Conservation (phyloP, 2,797 vertebrate genomes). For the Luscinia megarhynchos region DNA sequence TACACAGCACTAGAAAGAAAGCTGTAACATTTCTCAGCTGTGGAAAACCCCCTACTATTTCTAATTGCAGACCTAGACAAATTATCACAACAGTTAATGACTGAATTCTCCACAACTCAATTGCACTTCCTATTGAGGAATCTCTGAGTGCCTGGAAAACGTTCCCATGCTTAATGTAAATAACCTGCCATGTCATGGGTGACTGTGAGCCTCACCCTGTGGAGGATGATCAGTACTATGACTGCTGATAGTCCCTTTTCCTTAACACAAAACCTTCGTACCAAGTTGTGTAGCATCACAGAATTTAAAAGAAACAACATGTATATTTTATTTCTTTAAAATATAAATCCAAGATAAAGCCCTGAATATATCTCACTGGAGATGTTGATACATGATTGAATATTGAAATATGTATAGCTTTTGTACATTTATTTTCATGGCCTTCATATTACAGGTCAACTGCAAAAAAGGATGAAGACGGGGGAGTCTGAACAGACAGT, state of each 20-base stretch:
- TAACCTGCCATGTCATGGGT: neutral
- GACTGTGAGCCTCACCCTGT: neutral
- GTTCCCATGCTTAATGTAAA: neutral
- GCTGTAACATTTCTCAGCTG: neutral
- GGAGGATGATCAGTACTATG: neutral
- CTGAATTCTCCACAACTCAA: neutral
- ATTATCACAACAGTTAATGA: conserved; percentile 44
- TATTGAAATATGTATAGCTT: too few species aligned
- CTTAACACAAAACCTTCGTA: neutral
- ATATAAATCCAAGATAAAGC: neutral
- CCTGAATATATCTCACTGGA: too few species aligned
- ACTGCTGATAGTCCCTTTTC: neutral
- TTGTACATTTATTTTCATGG: too few species aligned
- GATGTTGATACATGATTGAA: too few species aligned
- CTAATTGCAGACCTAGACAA: conserved; percentile 25
- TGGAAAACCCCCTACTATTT: neutral
- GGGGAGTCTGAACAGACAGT: too few species aligned
- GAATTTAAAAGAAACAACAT: neutral
- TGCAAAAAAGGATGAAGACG: too few species aligned
- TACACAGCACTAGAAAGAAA: neutral
- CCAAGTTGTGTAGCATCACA: neutral
- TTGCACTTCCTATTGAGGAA: neutral
- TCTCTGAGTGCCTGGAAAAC: neutral
- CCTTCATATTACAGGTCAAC: too few species aligned
- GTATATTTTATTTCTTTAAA: neutral